Evolutionary conservation across 2,113 vertebrate genomes (phyloP), one percentile per base, ranked within the genome.

Genomic region (Bubo blakistoni): DNA sequence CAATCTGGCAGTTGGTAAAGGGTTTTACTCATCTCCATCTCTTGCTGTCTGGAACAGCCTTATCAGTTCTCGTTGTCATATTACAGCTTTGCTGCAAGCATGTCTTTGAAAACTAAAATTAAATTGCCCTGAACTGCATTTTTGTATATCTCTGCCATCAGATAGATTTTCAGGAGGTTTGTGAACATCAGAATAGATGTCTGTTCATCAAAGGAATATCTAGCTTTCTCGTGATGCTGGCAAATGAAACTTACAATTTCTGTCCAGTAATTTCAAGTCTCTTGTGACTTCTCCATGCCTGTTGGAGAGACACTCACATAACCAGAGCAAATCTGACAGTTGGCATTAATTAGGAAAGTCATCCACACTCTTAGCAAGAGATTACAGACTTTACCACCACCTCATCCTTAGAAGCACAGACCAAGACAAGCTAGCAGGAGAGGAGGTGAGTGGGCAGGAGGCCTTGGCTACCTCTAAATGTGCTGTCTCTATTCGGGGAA

Each of bases 1-100:
- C 94, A 95, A 57, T 96, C 95, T 96, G 95, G 78, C 81, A 90
- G 78, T 93, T 95, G 91, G 94, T 87, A 81, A 78, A 92, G 63
- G 54, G 89, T 16, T 94, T 92, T 93, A 88, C 91, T 96, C 87
- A 59, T 93, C 91, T 92, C 81, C 70, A 89, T 86, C 91, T 95
- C 94, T 94, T 86, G 87, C 92, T 84, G 91, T 82, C 94, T 95
- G 89, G 62, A 92, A 78, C 81, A 94, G 91, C 74, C 89, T 94
- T 96, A 81, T 77, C 90, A 78, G 84, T 73, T 95, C 91, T 92
- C 32, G 25, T 87, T 97, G 83, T 90, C 81, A 59, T 74, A 61
- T 38, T 78, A n/a, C 0, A 0, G 87, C 55, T 86, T 96, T 90
- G 78, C 81, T 95, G 84, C 40, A 94, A 95, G 79, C 19, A 0